Percentiles rank a stretch among this genome's conserved stretches.
Evolutionary conservation across 2,797 vertebrate genomes (phyloP).

Genomic region (Otus scops): DNA sequence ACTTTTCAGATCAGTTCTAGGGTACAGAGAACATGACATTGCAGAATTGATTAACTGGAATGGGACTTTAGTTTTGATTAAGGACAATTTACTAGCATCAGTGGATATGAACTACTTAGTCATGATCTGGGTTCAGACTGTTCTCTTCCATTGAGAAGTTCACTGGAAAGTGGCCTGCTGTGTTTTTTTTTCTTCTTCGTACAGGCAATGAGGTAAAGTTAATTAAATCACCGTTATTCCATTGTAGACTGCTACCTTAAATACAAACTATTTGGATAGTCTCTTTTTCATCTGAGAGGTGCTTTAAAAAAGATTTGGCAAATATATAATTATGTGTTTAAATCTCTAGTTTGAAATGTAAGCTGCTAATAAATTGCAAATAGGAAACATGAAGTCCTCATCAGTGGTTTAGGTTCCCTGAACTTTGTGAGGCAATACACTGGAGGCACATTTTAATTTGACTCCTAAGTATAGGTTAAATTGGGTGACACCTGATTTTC

Average conservation of each 20-base stretch:
- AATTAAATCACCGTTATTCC: neutral
- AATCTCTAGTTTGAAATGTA: neutral
- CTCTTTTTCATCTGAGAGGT: neutral
- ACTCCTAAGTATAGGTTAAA: neutral
- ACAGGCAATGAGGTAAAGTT: neutral
- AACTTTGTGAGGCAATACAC: neutral
- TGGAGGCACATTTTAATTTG: neutral
- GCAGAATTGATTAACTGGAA: neutral
- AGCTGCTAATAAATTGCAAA: neutral
- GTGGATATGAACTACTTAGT: neutral
- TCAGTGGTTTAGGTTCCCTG: neutral
- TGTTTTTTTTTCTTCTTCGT: neutral
- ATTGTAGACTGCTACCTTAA: neutral
- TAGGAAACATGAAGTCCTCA: neutral
- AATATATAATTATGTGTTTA: neutral
- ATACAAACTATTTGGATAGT: neutral
- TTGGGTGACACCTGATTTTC: neutral
- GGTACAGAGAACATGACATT: neutral
- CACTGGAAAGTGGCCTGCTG: neutral
- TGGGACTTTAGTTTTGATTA: neutral
- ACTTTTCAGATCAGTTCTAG: neutral
- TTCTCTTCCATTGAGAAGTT: neutral
- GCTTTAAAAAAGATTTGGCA: neutral
- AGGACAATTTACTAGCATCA: neutral
- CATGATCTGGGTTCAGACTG: neutral